Evolutionary conservation across 2,113 vertebrate species (phyloP), one percentile per base, ranked within the genome.

Genomic region (Glaucomys volans): DNA sequence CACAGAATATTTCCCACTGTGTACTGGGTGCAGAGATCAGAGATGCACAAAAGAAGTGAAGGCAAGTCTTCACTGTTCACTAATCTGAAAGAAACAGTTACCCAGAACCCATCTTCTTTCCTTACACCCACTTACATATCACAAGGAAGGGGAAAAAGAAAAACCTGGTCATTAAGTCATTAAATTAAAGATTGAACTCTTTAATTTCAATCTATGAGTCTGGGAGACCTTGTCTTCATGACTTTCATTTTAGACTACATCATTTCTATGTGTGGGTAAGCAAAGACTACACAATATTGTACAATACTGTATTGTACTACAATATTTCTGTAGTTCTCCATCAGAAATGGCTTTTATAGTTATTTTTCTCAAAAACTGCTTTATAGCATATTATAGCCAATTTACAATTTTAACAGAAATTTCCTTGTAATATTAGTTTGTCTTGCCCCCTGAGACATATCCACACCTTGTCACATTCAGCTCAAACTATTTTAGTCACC

Each of bases 351-450:
- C 22, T 82, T n/a, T 66, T 77, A 77, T 30, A 44, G 13, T 90
- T 90, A 75, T 59, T 11, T 32, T 66, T 37, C 37, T 67, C 40
- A 17, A 87, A 87, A 87, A 74, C 35, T 87, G 57, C 69, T 54
- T 94, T 28, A 47, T 11, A 90, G 32, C 92, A 71, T 9, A 59
- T 80, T 75, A 94, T 10, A 85, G 20, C 76, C 74, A 87, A 87
- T 91, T 47, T 52, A 20, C 10, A 84, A 89, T 80, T 94, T 94
- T 54, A 82, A 79, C 47, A 92, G 30, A 72, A 82, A 80, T 20
- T 83, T 87, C 37, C 54, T 75, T 69, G 44, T 28, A 77, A 57
- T 50, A 71, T 66, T 83, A 88, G 26, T 88, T 89, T 77, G 42
- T 80, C 87, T 85, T 84, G 77, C 18, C 57, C 83, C 37, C 26